Conservation (phyloP, 2,797 vertebrate species). For the Ptychadena robeensis region DNA sequence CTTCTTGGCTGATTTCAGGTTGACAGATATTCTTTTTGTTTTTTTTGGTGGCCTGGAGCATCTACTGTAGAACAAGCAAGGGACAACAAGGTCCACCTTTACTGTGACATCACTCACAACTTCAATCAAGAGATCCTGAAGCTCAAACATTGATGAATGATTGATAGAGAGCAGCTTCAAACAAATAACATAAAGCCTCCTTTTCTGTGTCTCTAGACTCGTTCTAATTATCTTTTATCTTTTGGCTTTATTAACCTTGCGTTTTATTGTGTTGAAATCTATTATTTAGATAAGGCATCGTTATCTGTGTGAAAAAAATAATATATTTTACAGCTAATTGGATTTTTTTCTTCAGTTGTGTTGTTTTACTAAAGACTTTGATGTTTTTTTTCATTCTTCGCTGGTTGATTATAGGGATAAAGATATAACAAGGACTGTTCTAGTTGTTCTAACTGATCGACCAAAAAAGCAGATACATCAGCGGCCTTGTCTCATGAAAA, state of each 20-base stretch:
- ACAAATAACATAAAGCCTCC: constrained; percentile 12
- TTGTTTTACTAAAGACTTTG: constrained; percentile 43
- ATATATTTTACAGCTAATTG: constrained; percentile 60
- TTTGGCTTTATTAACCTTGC: constrained; percentile 55
- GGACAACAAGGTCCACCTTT: neutral
- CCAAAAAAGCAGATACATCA: neutral
- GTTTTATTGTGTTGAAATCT: constrained; percentile 54
- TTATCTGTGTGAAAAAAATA: constrained; percentile 53
- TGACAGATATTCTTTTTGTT: too few relatives aligned
- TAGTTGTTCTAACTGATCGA: neutral
- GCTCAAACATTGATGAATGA: constrained; percentile 29
- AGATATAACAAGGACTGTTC: constrained; percentile 23
- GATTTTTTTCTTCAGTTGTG: constrained; percentile 43
- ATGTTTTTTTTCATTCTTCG: constrained; percentile 26
- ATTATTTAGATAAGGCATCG: constrained; percentile 58
- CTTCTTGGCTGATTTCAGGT: too few relatives aligned
- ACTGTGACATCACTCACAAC: constrained; percentile 1
- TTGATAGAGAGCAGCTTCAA: constrained; percentile 26
- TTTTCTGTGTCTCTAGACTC: constrained; percentile 27
- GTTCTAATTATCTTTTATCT: constrained; percentile 59
- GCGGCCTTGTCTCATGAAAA: too few relatives aligned
- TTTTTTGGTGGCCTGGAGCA: too few relatives aligned
- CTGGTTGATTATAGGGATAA: constrained; percentile 46
- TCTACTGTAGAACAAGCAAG: too few relatives aligned
- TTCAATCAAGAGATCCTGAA: neutral